These are phyloP conservation scores for Fundulus diaphanus DNA, from an alignment of 2,797 vertebrate species.

Conservation along the genomic window DNA sequence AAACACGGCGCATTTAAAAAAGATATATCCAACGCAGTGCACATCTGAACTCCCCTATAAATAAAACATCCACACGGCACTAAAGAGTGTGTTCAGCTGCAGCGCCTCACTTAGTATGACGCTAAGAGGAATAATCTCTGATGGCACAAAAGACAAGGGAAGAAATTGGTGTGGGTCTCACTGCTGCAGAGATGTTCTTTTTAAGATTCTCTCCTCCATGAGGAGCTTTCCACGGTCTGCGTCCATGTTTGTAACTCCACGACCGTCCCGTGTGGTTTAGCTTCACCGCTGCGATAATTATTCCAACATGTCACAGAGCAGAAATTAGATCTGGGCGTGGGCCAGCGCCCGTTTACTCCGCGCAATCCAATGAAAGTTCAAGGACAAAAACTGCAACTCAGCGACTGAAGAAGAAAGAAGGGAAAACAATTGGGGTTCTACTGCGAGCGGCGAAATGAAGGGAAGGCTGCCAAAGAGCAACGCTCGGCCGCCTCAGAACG, in stretches of 20 bases:
- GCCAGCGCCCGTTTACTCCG: conserved; percentile 55
- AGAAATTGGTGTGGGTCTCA: conserved; percentile 16
- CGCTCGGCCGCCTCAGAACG: conserved; percentile 30
- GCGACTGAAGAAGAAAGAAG: conserved; percentile 47
- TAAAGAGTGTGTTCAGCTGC: neutral
- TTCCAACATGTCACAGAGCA: conserved; percentile 63
- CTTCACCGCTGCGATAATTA: conserved; percentile 68
- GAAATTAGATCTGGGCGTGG: conserved; percentile 54
- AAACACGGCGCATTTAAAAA: neutral
- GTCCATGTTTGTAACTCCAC: conserved; percentile 56
- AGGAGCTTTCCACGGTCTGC: conserved; percentile 50
- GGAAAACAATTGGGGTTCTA: conserved; percentile 31
- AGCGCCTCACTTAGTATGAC: neutral
- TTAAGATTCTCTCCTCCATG: conserved; percentile 21
- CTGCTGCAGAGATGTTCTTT: conserved; percentile 16
- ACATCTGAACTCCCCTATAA: neutral
- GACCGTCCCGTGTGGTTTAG: conserved; percentile 61
- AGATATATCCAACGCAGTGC: neutral
- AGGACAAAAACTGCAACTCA: conserved; percentile 58
- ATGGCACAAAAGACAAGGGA: conserved; percentile 5
- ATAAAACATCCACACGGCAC: neutral
- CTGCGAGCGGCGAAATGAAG: conserved; percentile 10
- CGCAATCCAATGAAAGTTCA: conserved; percentile 40
- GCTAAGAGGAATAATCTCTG: conserved; percentile 11
- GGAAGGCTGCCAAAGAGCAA: conserved; percentile 27